Evolutionary conservation across 2,797 vertebrate genomes (phyloP).

Genomic region (Macropus fuliginosus): DNA sequence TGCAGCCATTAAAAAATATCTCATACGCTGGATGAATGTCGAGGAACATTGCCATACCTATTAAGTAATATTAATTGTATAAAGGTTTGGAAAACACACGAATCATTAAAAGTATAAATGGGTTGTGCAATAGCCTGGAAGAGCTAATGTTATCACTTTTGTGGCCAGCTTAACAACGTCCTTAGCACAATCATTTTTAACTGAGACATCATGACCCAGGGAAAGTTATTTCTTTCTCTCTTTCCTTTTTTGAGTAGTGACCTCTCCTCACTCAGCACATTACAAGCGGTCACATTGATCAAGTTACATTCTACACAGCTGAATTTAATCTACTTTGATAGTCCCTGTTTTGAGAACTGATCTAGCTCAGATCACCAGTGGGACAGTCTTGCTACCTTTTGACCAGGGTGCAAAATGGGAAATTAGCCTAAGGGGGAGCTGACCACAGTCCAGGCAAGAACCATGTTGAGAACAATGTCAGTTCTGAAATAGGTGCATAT

Average conservation of each 20-base stretch:
- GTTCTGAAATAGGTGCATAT: background rate
- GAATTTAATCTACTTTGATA: constrained; percentile 32
- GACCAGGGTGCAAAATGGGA: constrained; percentile 35
- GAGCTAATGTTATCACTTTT: constrained; percentile 76
- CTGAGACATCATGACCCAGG: constrained; percentile 67
- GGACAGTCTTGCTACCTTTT: background rate
- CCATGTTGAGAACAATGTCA: background rate
- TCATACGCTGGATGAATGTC: constrained; percentile 76
- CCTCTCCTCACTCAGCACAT: constrained; percentile 52
- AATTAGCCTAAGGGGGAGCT: background rate
- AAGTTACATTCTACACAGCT: constrained; percentile 33
- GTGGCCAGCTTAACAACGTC: constrained; percentile 68
- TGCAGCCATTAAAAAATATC: constrained; percentile 76
- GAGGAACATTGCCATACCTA: constrained; percentile 60
- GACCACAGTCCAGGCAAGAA: background rate
- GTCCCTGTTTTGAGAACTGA: constrained; percentile 9
- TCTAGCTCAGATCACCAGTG: background rate
- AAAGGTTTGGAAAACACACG: constrained; percentile 76
- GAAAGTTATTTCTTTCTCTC: constrained; percentile 61
- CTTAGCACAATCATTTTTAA: constrained; percentile 74
- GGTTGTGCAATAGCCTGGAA: constrained; percentile 70
- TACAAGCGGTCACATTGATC: constrained; percentile 53
- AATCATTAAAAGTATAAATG: constrained; percentile 81
- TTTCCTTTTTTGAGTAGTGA: constrained; percentile 49
- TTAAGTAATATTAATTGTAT: constrained; percentile 80